Base-by-base conservation (phyloP, 2,888 invertebrate genomes). In the Morpho helenor region DNA sequence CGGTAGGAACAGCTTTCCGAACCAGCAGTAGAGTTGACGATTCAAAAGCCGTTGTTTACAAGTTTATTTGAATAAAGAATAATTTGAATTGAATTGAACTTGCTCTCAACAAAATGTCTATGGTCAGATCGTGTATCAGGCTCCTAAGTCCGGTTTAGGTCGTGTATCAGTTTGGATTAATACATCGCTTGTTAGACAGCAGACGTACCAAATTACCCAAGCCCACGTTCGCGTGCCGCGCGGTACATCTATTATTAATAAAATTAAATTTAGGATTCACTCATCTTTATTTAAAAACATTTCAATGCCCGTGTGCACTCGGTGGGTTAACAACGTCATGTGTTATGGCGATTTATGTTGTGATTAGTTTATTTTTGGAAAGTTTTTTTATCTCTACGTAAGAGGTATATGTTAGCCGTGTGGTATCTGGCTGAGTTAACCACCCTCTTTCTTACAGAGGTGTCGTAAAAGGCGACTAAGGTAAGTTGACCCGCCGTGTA, bases 201-300 rank as follows among this genome's bases (percentile, higher is more conserved):
- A 55, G 52, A 45, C 51, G 57, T 31, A 63, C 62, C 22, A 55
- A 65, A 65, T 60, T 53, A 63, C 59, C 31, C 31, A 31, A 57
- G 62, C 71, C 71, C 71, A 70, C 72, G 69, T 66, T 31, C 62
- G 66, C 63, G 67, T 60, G 66, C 66, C 64, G 59, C 55, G 59
- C 70, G 59, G 52, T 59, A 66, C 68, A 67, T 68, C 65, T 66
- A 60, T 62, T 68, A 72, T 71, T 71, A 70, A 75, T 66, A 70
- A 62, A 63, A 56, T 69, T 75, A 74, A 73, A 73, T 75, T 73
- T 75, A 73, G 73, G 63, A 59, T 62, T 67, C 73, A 69, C 68
- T 75, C 75, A 74, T 73, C 65, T 71, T 71, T 73, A 75, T 76
- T 73, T 70, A 71, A 47, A 73, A 70, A 71, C 67, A 54, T 64